Percentiles rank a stretch among this genome's conserved stretches.
These are phyloP conservation scores for Scatophagus argus DNA, from an alignment of 2,113 vertebrate species.

Conservation along the genomic window DNA sequence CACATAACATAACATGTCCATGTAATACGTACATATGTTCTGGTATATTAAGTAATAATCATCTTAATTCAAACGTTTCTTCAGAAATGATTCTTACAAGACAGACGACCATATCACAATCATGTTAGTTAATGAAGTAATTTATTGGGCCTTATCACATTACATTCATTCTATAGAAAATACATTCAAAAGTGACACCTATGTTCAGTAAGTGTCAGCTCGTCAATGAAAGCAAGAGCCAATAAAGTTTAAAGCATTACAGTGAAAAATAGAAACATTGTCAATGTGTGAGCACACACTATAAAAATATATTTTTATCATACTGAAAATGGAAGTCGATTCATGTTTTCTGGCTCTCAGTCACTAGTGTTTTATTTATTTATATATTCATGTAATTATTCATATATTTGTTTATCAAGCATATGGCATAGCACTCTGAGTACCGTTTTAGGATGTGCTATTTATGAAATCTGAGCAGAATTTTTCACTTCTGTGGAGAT, in stretches of 20 bases:
- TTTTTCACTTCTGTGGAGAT: conserved; percentile 38
- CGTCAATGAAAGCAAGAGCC: conserved; percentile 60
- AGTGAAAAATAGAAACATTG: conserved; percentile 78
- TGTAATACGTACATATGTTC: too few relatives aligned
- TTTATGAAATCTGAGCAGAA: conserved; percentile 34
- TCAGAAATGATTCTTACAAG: conserved; percentile 2
- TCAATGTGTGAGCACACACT: conserved; percentile 59
- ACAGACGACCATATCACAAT: neutral
- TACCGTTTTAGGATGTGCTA: conserved; percentile 35
- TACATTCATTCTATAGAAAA: conserved; percentile 85
- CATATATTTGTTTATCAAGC: conserved; percentile 36
- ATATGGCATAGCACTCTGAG: conserved; percentile 38
- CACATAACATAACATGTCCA: too few relatives aligned
- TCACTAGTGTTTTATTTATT: conserved; percentile 19
- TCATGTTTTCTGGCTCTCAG: conserved; percentile 46
- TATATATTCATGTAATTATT: conserved; percentile 20
- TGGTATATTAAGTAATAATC: too few relatives aligned
- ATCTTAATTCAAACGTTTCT: neutral
- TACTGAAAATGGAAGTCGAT: conserved; percentile 73
- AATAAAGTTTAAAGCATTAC: conserved; percentile 78
- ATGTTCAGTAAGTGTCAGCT: conserved; percentile 58
- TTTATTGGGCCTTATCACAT: conserved; percentile 79
- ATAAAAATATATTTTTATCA: conserved; percentile 83
- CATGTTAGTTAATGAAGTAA: conserved; percentile 49
- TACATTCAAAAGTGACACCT: conserved; percentile 82